Percentiles rank a stretch among this genome's conserved stretches.
Conservation (phyloP, 2,113 vertebrate species). For the Pelodiscus sinensis region DNA sequence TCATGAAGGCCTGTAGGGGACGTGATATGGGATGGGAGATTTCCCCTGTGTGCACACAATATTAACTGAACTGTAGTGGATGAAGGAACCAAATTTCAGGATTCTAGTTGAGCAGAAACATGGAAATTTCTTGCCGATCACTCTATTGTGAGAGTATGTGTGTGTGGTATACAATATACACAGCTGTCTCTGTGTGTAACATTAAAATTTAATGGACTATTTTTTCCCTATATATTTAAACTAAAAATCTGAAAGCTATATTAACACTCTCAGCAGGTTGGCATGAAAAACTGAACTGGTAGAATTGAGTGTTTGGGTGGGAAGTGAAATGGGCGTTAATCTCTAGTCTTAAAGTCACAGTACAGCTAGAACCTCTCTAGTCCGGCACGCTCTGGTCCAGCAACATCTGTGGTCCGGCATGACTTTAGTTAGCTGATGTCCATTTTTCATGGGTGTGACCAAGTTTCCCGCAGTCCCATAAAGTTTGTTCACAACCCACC, state of each 20-base stretch:
- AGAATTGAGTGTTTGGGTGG: background rate
- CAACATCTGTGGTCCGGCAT: too few species aligned
- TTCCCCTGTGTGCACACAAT: background rate
- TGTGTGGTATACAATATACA: background rate
- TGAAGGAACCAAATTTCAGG: accelerated
- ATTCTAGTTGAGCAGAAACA: background rate
- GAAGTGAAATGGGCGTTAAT: background rate
- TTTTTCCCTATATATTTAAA: background rate
- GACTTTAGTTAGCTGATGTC: too few species aligned
- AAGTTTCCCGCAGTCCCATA: too few species aligned
- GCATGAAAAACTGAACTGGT: background rate
- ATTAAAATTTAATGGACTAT: background rate
- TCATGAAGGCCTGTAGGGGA: conserved; percentile 10
- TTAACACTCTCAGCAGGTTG: background rate
- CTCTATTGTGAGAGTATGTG: background rate
- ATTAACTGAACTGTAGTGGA: background rate
- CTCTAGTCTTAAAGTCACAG: background rate
- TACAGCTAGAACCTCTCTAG: too few species aligned
- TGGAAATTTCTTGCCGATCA: background rate
- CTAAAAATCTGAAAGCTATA: background rate
- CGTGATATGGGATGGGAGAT: background rate
- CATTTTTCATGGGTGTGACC: too few species aligned
- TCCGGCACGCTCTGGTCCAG: too few species aligned
- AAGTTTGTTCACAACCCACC: too few species aligned
- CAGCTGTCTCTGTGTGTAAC: background rate